Percentiles rank a stretch among this genome's conserved stretches.
Evolutionary conservation across 2,888 invertebrate genomes (phyloP).

Genomic region (Magallana nippona): DNA sequence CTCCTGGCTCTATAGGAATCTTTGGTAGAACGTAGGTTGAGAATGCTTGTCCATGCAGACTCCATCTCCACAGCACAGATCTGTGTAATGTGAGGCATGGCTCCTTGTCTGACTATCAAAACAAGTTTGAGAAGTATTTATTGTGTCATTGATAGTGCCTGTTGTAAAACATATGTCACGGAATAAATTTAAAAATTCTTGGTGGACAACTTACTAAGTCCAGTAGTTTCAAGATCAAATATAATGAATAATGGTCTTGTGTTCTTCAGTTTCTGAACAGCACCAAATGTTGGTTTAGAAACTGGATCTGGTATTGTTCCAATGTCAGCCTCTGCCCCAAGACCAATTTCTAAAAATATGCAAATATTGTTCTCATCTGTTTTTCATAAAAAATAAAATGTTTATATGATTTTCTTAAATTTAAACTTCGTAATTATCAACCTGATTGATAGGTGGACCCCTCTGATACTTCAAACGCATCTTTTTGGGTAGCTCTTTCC

Average conservation of each 20-base stretch:
- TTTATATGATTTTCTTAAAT: too few relatives aligned
- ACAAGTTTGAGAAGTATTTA: not conserved
- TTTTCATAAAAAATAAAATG: too few relatives aligned
- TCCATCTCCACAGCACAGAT: slow-evolving; percentile 45
- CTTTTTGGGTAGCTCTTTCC: not conserved
- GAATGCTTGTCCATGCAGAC: slow-evolving; percentile 20
- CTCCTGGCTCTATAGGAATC: not conserved
- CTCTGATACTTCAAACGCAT: slow-evolving; percentile 29
- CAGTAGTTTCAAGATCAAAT: slow-evolving; percentile 22
- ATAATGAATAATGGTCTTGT: not conserved
- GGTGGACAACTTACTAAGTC: not conserved
- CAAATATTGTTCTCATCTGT: too few relatives aligned
- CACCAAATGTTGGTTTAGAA: slow-evolving; percentile 2
- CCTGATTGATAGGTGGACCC: slow-evolving; percentile 42
- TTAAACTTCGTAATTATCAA: slow-evolving; percentile 17
- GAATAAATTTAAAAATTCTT: too few relatives aligned
- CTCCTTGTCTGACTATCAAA: slow-evolving; percentile 40
- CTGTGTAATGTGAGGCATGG: slow-evolving; percentile 51
- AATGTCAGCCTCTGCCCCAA: slow-evolving; percentile 23
- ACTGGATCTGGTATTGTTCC: slow-evolving; percentile 16
- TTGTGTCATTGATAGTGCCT: not conserved
- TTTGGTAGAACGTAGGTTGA: slow-evolving; percentile 41
- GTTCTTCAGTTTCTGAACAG: not conserved
- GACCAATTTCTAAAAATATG: slow-evolving; percentile 22
- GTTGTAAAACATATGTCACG: too few relatives aligned